A percentile compares a stretch with the other conserved stretches of the same genome.
Conservation (phyloP, 2,113 vertebrate species). For the human region DNA sequence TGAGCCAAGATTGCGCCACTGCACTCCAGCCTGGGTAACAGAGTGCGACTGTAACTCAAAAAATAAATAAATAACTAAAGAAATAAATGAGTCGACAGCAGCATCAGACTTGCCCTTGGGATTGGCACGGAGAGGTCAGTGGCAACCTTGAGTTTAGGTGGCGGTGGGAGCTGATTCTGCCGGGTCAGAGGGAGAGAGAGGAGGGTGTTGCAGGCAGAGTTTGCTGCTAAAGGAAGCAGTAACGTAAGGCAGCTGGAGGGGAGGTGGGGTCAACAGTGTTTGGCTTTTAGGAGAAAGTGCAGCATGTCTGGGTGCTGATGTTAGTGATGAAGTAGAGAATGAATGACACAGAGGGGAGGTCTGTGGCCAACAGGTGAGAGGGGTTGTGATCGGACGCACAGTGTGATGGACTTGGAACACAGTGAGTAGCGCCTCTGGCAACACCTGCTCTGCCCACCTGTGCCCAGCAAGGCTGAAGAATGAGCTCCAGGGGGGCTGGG, state of each 20-base stretch:
- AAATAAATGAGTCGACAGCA: neutral
- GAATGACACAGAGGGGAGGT: neutral
- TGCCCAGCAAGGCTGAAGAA: no score
- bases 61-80: no score
- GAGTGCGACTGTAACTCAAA: no score
- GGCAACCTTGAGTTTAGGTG: neutral
- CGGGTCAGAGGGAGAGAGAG: neutral
- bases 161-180: neutral
- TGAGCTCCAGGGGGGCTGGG: neutral
- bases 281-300: neutral
- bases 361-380: neutral
- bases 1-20: no score
- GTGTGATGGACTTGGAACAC: neutral
- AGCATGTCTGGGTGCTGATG: neutral
- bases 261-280: neutral
- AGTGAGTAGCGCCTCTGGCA: neutral
- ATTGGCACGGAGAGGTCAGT: neutral
- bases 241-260: neutral
- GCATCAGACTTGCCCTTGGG: neutral
- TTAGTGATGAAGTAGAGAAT: neutral
- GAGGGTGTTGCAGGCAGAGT: neutral
- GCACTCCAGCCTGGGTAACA: no score
- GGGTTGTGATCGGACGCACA: neutral
- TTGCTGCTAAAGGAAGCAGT: neutral
- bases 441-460: neutral